A percentile compares a stretch with the other conserved stretches of the same genome.
phyloP scores from a whole-genome alignment of 2,113 vertebrate genomes.

The Diphyllodes magnificus region DNA sequence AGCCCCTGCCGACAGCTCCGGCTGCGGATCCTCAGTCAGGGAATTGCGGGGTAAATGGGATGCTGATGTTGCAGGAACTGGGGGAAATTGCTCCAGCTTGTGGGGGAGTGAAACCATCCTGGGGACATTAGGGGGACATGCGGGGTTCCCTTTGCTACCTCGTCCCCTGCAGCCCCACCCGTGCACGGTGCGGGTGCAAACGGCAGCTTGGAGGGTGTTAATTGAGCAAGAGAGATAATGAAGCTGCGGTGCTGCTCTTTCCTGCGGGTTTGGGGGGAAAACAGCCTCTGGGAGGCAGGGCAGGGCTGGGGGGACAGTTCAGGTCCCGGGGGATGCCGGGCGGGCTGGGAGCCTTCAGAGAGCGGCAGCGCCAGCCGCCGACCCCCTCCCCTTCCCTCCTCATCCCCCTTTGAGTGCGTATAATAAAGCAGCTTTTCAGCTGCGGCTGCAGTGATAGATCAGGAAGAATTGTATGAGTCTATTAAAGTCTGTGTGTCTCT shows the following conservation, averaged over 20 bases:
- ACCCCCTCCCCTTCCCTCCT: conserved; percentile 40
- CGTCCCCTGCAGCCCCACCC: neutral
- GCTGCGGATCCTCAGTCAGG: fast-evolving
- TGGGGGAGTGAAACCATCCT: neutral
- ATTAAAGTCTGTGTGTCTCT: conserved; percentile 74
- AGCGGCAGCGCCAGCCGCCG: neutral
- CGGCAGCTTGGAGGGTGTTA: neutral
- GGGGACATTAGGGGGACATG: neutral
- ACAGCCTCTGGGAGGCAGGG: neutral
- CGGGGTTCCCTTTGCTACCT: neutral
- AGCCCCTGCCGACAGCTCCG: neutral
- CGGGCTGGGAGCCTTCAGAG: neutral
- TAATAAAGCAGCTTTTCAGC: conserved; percentile 62
- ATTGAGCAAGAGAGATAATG: neutral
- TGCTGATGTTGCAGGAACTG: neutral
- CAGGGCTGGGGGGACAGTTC: neutral
- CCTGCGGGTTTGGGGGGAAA: neutral
- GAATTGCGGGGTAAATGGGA: neutral
- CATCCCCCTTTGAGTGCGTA: conserved; percentile 14
- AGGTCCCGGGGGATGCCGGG: neutral
- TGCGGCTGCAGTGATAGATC: conserved; percentile 58
- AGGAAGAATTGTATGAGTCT: conserved; percentile 65
- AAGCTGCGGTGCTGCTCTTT: neutral
- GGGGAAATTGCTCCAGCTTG: neutral
- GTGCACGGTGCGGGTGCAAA: neutral